A percentile compares a stretch with the other conserved stretches of the same genome.
These are phyloP conservation scores for Falco rusticolus DNA, from an alignment of 2,797 vertebrate species.

Conservation along the genomic window DNA sequence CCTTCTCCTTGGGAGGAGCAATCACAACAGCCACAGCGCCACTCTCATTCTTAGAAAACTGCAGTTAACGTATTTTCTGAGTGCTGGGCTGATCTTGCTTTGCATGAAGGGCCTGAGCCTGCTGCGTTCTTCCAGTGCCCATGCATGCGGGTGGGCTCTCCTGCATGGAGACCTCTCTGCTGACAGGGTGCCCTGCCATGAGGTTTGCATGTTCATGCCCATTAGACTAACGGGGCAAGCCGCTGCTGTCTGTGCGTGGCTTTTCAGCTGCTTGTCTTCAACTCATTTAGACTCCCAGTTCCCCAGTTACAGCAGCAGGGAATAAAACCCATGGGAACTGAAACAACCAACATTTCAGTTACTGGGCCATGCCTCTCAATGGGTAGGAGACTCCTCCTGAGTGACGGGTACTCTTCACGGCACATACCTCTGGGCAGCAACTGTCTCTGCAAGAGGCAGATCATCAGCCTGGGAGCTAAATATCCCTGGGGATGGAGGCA, in stretches of 20 bases:
- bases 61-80: background rate
- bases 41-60: background rate
- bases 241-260: background rate
- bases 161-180: background rate
- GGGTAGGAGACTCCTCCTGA: background rate
- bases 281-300: background rate
- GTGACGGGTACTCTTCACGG: accelerated
- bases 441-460: background rate
- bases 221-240: background rate
- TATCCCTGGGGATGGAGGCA: too few species aligned
- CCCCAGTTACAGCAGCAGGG: background rate
- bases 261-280: background rate
- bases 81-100: background rate
- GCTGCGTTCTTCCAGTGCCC: background rate
- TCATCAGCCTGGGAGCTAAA: background rate
- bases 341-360: background rate
- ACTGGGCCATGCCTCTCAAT: too few species aligned
- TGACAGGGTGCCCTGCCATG: accelerated
- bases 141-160: accelerated
- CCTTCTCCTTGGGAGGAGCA: background rate
- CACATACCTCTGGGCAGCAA: background rate
- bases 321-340: background rate
- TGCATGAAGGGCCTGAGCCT: background rate
- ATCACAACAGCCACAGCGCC: background rate
- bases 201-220: background rate